A percentile compares a stretch with the other conserved stretches of the same genome.
Evolutionary conservation across 2,888 invertebrate species (phyloP).

Genomic region (Argyresthia albistria): DNA sequence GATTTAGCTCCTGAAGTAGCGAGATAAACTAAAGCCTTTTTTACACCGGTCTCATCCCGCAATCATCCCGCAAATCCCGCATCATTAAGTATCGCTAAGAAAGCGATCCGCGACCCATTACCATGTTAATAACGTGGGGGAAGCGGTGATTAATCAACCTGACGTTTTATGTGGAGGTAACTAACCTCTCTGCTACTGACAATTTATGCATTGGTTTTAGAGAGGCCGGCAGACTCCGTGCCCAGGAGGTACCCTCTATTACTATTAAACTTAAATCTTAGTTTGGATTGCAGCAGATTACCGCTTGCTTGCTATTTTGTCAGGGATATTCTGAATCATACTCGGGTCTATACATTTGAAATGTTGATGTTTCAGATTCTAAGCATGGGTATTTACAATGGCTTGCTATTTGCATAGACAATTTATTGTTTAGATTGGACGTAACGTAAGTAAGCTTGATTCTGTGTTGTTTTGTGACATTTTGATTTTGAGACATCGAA

Average conservation of each 20-base stretch:
- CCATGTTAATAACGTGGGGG: conserved; percentile 70
- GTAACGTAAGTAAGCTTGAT: not conserved
- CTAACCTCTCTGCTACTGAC: conserved; percentile 43
- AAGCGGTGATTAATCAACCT: conserved; percentile 63
- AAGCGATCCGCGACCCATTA: conserved; percentile 67
- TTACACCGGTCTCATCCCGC: conserved; percentile 23
- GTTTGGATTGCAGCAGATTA: too few relatives aligned
- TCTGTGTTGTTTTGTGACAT: not conserved
- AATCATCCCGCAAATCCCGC: conserved; percentile 64
- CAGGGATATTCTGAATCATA: too few relatives aligned
- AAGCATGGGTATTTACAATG: too few relatives aligned
- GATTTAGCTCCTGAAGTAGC: conserved; percentile 23
- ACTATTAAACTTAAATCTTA: not conserved
- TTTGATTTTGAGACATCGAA: not conserved
- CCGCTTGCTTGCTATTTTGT: too few relatives aligned
- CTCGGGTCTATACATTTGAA: too few relatives aligned
- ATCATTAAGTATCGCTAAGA: conserved; percentile 71
- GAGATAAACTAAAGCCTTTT: conserved; percentile 39
- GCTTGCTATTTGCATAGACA: not conserved
- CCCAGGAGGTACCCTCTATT: conserved; percentile 15
- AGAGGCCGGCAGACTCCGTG: conserved; percentile 26
- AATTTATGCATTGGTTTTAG: conserved; percentile 64
- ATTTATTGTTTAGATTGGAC: too few relatives aligned
- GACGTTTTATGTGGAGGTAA: conserved; percentile 36
- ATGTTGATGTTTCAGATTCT: too few relatives aligned